Evolutionary conservation across 2,113 vertebrate species (phyloP), one percentile per base, ranked within the genome.

Genomic region (Atractosteus spatula): DNA sequence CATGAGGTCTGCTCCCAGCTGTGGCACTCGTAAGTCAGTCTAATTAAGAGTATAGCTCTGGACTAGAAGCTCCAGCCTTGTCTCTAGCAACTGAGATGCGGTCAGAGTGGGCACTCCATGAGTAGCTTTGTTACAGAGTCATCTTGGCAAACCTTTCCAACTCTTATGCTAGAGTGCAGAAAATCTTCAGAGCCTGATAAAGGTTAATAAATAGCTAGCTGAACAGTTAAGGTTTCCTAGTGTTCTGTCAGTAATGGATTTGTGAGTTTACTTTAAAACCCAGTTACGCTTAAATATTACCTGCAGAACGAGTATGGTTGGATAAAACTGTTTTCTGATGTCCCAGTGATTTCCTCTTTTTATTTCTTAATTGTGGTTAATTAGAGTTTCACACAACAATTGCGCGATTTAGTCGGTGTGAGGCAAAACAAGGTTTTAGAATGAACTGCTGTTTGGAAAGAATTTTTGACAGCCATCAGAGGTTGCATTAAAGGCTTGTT

Each of bases 401-500:
- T 65, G 45, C 61, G 62, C 65, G 16, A 13, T 44, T 41, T 12
- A 68, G 29, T 29, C 29, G 29, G 29, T 29, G 29, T 29, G 29
- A 29, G 29, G 29, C 29, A 29, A 29, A 29, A 29, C 29, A 29
- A 29, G 29, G 29, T 29, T 29, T 29, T 29, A 29, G 29, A 29
- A 29, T 29, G 29, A 29, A 29, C 29, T 2, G 29, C 29, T 29
- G 29, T 29, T 1, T 29, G 29, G 29, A 29, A 29, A 29, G 29
- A 29, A 29, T 57, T 14, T 77, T 71, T 77, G 68, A 64, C 54
- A 75, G 75, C 69, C 68, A 68, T 55, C 69, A 72, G 74, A 71
- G 74, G 71, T 87, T 81, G 85, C 83, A 87, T 89, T 89, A 83
- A 88, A 88, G 76, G 80, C 84, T 66, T 74, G 63, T 76, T 67